A percentile compares a stretch with the other conserved stretches of the same genome.
Evolutionary conservation across 1,140 invertebrate species (phyloP).

Genomic region (Neodiprion virginianus): DNA sequence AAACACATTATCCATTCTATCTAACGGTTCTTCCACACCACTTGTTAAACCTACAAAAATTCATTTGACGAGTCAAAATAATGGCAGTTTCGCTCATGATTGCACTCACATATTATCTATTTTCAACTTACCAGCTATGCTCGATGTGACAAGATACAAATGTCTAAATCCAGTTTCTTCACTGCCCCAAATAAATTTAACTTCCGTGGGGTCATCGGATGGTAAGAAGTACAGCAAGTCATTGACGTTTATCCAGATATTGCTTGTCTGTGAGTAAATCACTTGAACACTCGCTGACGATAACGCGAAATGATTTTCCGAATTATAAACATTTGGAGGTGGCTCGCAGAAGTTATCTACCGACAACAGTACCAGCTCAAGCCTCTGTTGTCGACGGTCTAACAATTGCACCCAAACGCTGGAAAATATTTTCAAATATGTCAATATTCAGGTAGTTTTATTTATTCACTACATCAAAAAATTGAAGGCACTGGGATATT

Average conservation of each 20-base stretch:
- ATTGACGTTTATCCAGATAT: constrained; percentile 91
- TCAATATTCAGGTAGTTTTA: constrained; percentile 14
- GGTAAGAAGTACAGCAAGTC: constrained; percentile 88
- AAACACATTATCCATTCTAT: constrained; percentile 62
- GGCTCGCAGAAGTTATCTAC: constrained; percentile 77
- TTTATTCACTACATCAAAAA: constrained; percentile 17
- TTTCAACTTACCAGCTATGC: constrained; percentile 48
- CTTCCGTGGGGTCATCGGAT: constrained; percentile 62
- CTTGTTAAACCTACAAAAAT: constrained; percentile 55
- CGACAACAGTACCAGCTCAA: constrained; percentile 79
- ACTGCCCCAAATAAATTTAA: constrained; percentile 89
- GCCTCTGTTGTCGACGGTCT: constrained; percentile 82
- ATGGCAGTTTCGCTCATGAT: constrained; percentile 13
- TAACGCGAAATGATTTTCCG: constrained; percentile 61
- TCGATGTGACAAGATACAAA: constrained; percentile 80
- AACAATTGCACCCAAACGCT: constrained; percentile 91
- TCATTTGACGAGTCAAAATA: constrained; percentile 5
- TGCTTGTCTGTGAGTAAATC: constrained; percentile 74
- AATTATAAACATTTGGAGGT: constrained; percentile 63
- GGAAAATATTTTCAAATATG: constrained; percentile 44
- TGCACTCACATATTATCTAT: background rate
- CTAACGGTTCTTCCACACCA: constrained; percentile 60
- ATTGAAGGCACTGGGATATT: constrained; percentile 13
- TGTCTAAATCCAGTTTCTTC: constrained; percentile 93
- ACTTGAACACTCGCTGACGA: constrained; percentile 68